Conservation (phyloP, 2,113 vertebrate genomes). For the Pundamilia nyererei region DNA sequence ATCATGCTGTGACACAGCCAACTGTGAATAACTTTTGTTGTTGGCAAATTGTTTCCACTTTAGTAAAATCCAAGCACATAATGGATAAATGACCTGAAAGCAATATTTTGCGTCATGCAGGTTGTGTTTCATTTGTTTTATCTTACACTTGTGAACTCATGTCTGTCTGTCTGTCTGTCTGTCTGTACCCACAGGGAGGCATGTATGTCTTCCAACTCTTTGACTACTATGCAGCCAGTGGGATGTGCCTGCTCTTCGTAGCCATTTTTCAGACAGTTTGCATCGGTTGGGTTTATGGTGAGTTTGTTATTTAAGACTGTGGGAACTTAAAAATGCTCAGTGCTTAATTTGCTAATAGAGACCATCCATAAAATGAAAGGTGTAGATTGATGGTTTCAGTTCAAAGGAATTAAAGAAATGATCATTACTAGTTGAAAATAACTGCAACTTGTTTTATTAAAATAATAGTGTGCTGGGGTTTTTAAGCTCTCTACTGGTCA, state of each 20-base stretch:
- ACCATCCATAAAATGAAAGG: not conserved
- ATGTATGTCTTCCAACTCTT: slow-evolving; percentile 98
- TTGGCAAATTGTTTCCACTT: not conserved
- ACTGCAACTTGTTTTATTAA: not conserved
- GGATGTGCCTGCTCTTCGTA: slow-evolving; percentile 94
- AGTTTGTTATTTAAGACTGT: slow-evolving; percentile 45
- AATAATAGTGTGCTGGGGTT: not conserved
- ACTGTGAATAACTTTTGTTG: not conserved
- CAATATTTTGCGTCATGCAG: not conserved
- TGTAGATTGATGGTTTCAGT: not conserved
- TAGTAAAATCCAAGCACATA: not conserved
- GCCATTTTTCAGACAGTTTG: slow-evolving; percentile 91
- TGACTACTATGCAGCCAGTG: slow-evolving; percentile 96
- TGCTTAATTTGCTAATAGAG: not conserved
- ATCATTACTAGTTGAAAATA: not conserved
- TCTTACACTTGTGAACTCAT: not conserved
- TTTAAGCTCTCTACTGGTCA: not conserved
- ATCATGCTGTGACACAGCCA: not conserved
- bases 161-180: not conserved
- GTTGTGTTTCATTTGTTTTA: not conserved
- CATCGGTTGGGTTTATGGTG: slow-evolving; percentile 93
- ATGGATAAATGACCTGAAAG: not conserved
- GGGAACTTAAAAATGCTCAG: not conserved
- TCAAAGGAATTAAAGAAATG: not conserved
- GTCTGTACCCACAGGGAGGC: slow-evolving; percentile 78